Evolutionary conservation across 2,113 vertebrate species (phyloP).

Genomic region (Corydoras maculifer): DNA sequence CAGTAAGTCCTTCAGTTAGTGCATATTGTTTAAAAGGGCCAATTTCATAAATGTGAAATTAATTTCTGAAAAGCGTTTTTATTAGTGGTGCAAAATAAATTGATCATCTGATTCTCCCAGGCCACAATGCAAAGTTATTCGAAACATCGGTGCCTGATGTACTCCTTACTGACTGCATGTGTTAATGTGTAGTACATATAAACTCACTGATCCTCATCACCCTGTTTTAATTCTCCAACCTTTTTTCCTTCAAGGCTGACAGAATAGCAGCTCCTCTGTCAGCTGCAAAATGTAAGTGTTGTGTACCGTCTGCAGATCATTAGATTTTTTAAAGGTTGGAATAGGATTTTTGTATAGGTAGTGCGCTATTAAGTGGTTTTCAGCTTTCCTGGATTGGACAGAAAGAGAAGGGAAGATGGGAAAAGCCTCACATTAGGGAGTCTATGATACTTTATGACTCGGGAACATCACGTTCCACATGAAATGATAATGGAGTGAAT

Average conservation of each 20-base stretch:
- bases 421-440: constrained; percentile 27
- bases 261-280: constrained; percentile 40
- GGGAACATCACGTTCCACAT: constrained; percentile 31
- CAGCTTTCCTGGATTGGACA: constrained; percentile 3
- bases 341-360: constrained; percentile 34
- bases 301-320: constrained; percentile 19
- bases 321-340: constrained; percentile 48
- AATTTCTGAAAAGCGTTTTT: no score
- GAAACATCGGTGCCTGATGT: no score
- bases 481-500: constrained; percentile 43
- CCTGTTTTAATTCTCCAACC: background rate
- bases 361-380: background rate
- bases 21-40: no score
- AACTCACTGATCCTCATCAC: constrained; percentile 2
- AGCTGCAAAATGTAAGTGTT: constrained; percentile 51
- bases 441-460: constrained; percentile 8
- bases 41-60: no score
- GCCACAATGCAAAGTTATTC: no score
- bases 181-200: constrained; percentile 1
- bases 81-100: no score
- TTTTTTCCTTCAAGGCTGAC: constrained; percentile 44
- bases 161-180: constrained; percentile 23
- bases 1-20: no score
- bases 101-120: no score
- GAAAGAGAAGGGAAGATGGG: constrained; percentile 2